Percentiles rank a stretch among this genome's conserved stretches.
Conservation (phyloP, 1,140 invertebrate species). For the Micrasema minimum region DNA sequence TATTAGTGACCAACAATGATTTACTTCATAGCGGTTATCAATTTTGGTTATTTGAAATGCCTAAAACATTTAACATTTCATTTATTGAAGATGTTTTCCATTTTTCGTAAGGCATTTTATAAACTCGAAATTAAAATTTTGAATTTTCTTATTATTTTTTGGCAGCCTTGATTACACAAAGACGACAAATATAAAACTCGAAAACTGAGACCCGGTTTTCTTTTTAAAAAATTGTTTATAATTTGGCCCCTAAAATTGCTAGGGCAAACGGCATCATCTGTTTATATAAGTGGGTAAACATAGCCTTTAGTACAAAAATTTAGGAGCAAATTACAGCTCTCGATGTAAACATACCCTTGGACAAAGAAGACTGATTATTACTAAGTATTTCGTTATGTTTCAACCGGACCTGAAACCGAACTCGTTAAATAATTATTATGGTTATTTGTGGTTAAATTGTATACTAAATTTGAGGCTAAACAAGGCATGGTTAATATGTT, state of each 20-base stretch:
- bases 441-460: slow-evolving; percentile 20
- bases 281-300: slow-evolving; percentile 45
- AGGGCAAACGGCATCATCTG: background rate
- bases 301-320: slow-evolving; percentile 9
- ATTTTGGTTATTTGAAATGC: too few species aligned
- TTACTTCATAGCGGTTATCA: too few species aligned
- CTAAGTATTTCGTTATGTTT: slow-evolving; percentile 21
- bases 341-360: slow-evolving; percentile 15
- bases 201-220: slow-evolving; percentile 10
- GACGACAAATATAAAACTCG: slow-evolving; percentile 8
- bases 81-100: too few species aligned
- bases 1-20: too few species aligned
- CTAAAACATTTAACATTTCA: too few species aligned
- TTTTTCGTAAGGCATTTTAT: too few species aligned
- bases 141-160: too few species aligned
- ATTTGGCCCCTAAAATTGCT: slow-evolving; percentile 29
- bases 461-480: slow-evolving; percentile 2
- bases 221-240: slow-evolving; percentile 35
- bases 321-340: slow-evolving; percentile 18
- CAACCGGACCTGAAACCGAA: slow-evolving; percentile 7
- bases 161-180: slow-evolving; percentile 17
- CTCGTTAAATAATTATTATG: slow-evolving; percentile 21
- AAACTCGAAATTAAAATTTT: too few species aligned
- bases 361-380: slow-evolving; percentile 10
- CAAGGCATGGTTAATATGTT: background rate